Conservation (phyloP, 2,888 invertebrate genomes). For the Coenonympha glycerion region DNA sequence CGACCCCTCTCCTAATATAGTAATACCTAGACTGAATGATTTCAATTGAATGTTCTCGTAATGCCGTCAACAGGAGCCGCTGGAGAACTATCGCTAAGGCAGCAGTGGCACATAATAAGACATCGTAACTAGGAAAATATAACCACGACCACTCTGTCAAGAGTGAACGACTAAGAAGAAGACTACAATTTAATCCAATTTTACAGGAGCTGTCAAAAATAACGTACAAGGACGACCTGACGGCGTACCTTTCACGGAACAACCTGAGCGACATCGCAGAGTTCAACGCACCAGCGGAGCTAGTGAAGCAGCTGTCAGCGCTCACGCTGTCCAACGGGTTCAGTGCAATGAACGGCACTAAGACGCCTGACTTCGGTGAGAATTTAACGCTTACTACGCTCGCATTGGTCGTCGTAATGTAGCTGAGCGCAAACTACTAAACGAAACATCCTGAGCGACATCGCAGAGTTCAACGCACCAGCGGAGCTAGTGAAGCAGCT, state of each 20-base stretch:
- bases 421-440: no score
- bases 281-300: constrained; percentile 56
- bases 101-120: no score
- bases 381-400: not conserved
- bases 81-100: no score
- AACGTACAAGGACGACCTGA: constrained; percentile 73
- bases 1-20: no score
- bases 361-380: constrained; percentile 50
- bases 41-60: no score
- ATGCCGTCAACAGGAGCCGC: no score
- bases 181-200: no score
- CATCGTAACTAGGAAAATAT: no score
- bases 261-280: constrained; percentile 58
- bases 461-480: constrained; percentile 61
- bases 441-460: constrained; percentile 53
- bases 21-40: no score
- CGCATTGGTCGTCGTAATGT: no score
- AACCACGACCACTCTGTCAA: no score
- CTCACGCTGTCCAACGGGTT: constrained; percentile 61
- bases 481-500: constrained; percentile 59
- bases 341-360: constrained; percentile 50
- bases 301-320: constrained; percentile 57
- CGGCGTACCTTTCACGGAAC: constrained; percentile 58
- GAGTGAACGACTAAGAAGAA: no score
- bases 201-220: constrained; percentile 68